A percentile compares a stretch with the other conserved stretches of the same genome.
phyloP scores from a whole-genome alignment of 1,140 invertebrate species.

The Drosophila pandora region DNA sequence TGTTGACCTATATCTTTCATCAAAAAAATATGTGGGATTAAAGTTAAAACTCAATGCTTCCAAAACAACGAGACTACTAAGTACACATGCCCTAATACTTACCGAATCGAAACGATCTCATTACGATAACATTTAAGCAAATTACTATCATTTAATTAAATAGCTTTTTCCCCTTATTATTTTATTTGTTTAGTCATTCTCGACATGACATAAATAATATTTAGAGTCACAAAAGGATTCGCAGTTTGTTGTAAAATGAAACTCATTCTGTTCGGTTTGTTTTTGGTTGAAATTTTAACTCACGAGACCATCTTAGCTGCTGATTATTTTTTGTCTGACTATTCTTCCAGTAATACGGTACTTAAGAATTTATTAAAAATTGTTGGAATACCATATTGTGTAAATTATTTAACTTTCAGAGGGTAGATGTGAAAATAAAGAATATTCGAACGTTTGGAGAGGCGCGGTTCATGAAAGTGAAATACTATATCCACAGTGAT shows the following conservation, averaged over 20 bases:
- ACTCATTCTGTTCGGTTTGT: constrained; percentile 16
- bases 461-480: constrained; percentile 20
- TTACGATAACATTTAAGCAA: background rate
- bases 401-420: background rate
- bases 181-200: background rate
- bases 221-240: background rate
- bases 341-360: constrained; percentile 8
- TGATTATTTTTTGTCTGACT: background rate
- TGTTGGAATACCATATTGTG: background rate
- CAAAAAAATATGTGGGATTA: background rate
- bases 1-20: background rate
- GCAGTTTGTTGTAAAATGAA: constrained; percentile 37
- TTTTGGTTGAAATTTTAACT: constrained; percentile 6
- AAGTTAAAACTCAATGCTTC: background rate
- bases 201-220: background rate
- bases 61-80: background rate
- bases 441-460: constrained; percentile 36
- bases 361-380: fast-evolving
- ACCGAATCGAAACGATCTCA: background rate
- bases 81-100: background rate
- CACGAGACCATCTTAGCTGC: background rate
- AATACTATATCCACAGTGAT: constrained; percentile 24
- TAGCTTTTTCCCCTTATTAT: background rate
- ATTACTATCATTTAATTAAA: background rate
- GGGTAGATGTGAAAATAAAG: constrained; percentile 6